phyloP scores from a whole-genome alignment of 2,113 vertebrate species.

The Sphaerodactylus townsendi region DNA sequence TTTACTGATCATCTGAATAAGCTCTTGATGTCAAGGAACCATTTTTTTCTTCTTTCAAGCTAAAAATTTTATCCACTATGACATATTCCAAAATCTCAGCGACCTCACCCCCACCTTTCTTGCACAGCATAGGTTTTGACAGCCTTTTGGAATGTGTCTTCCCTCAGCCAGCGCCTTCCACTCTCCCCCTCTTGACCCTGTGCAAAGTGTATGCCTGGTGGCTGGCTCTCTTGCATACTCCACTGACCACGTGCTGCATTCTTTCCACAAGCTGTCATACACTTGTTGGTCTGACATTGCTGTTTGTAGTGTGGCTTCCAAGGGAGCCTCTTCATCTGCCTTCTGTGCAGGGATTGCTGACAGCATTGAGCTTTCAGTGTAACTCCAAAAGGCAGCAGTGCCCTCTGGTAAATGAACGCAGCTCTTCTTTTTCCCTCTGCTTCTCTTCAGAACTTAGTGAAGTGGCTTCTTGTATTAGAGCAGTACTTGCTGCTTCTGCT shows the following conservation, averaged over 20 bases:
- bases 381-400: not conserved
- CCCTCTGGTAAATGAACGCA: not conserved
- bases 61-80: not conserved
- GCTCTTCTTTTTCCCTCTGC: not conserved
- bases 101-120: not conserved
- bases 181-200: not conserved
- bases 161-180: not conserved
- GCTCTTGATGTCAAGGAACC: not conserved
- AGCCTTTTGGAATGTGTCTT: not conserved
- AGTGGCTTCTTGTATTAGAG: not conserved
- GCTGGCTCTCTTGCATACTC: conserved; percentile 4
- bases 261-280: conserved; percentile 59
- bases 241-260: conserved; percentile 38
- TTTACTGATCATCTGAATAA: not conserved
- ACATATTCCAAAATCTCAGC: not conserved
- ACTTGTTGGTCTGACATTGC: conserved; percentile 23
- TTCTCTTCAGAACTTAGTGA: not conserved
- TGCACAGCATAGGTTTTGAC: not conserved
- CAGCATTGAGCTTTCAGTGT: not conserved
- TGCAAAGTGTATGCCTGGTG: not conserved
- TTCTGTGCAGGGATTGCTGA: not conserved
- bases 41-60: not conserved
- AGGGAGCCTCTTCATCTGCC: conserved; percentile 1
- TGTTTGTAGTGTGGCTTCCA: not conserved
- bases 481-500: not conserved